A percentile compares a stretch with the other conserved stretches of the same genome.
Evolutionary conservation across 1,140 invertebrate genomes (phyloP).

Genomic region (Cheumatopsyche charites): DNA sequence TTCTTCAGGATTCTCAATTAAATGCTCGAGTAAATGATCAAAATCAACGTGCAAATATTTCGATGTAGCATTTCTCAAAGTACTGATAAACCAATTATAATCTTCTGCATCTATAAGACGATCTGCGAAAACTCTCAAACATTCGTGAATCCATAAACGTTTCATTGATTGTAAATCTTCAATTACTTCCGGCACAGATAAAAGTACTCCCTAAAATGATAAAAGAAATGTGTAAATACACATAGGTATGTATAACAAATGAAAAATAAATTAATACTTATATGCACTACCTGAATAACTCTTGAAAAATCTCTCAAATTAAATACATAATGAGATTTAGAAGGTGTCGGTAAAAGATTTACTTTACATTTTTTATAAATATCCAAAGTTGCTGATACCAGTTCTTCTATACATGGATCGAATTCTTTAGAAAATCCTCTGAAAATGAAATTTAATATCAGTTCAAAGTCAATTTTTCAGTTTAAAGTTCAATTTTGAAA

Average conservation of each 20-base stretch:
- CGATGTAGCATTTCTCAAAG: constrained; percentile 55
- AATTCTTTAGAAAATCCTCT: constrained; percentile 96
- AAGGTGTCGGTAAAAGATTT: constrained; percentile 86
- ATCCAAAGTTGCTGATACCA: constrained; percentile 84
- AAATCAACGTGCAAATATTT: constrained; percentile 64
- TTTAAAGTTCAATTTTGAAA: background rate
- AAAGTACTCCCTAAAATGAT: constrained; percentile 80
- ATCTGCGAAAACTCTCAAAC: constrained; percentile 92
- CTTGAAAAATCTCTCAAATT: constrained; percentile 94
- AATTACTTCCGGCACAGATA: constrained; percentile 92
- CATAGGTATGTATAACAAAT: background rate
- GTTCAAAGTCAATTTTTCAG: background rate
- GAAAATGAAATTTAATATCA: constrained; percentile 45
- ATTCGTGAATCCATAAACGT: constrained; percentile 93
- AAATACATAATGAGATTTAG: constrained; percentile 94
- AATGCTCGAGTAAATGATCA: constrained; percentile 55
- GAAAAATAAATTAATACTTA: background rate
- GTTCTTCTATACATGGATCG: constrained; percentile 88
- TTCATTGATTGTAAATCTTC: constrained; percentile 88
- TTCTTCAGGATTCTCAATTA: constrained; percentile 51
- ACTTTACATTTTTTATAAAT: constrained; percentile 85
- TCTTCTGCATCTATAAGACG: constrained; percentile 84
- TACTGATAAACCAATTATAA: constrained; percentile 79
- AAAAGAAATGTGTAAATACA: constrained; percentile 17
- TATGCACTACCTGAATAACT: constrained; percentile 76